A percentile compares a stretch with the other conserved stretches of the same genome.
Evolutionary conservation across 1,140 invertebrate genomes (phyloP).

Genomic region (Babylonia areolata): DNA sequence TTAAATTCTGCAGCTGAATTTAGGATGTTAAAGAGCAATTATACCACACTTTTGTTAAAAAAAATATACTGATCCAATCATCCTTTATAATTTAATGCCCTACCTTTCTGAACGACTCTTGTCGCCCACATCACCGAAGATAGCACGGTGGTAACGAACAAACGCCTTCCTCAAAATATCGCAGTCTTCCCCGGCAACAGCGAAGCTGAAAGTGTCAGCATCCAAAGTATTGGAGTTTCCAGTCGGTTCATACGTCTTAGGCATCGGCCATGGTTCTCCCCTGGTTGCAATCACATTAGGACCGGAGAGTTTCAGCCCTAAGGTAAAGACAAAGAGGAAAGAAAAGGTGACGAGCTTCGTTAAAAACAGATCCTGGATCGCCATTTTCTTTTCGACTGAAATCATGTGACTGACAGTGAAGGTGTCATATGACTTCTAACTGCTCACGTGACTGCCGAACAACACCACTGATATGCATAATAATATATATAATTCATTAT

Average conservation of each 20-base stretch:
- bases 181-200: constrained; percentile 40
- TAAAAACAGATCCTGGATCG: neutral
- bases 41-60: too few species aligned
- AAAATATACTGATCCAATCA: too few species aligned
- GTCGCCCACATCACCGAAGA: constrained; percentile 48
- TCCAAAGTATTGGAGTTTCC: constrained; percentile 49
- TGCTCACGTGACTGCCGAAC: too few species aligned
- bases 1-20: too few species aligned
- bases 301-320: neutral
- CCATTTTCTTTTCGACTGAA: neutral
- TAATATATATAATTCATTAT: too few species aligned
- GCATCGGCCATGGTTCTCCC: constrained; percentile 67
- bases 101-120: neutral
- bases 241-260: constrained; percentile 50
- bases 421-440: too few species aligned
- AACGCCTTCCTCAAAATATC: constrained; percentile 56
- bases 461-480: too few species aligned
- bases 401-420: neutral
- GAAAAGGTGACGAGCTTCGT: neutral
- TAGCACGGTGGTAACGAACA: constrained; percentile 51
- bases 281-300: neutral
- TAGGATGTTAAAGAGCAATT: too few species aligned
- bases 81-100: too few species aligned
- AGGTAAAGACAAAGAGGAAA: neutral
- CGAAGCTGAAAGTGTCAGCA: constrained; percentile 58